Percentiles rank a stretch among this genome's conserved stretches.
Evolutionary conservation across 2,797 vertebrate species (phyloP).

Genomic region (Fratercula arctica): DNA sequence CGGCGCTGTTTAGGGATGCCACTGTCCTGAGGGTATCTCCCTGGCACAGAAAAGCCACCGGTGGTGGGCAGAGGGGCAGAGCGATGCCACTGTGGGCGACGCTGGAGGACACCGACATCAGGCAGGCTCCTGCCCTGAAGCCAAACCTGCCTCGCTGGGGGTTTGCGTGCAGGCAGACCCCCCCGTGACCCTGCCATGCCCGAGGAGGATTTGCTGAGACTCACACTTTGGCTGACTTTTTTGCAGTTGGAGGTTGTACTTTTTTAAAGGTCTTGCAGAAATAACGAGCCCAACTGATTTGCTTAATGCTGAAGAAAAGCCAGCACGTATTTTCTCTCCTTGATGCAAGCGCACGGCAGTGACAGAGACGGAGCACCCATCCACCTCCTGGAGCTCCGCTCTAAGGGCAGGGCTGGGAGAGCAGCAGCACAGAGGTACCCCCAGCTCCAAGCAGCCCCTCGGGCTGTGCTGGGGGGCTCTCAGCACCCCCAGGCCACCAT

Average conservation of each 20-base stretch:
- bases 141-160: too few relatives aligned
- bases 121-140: background rate
- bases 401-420: background rate
- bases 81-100: rapidly evolving
- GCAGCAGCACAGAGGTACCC: too few relatives aligned
- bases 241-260: background rate
- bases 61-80: background rate
- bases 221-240: background rate
- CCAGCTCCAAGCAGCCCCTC: background rate
- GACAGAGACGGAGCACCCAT: background rate
- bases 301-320: background rate
- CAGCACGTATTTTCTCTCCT: rapidly evolving
- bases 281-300: background rate
- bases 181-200: background rate
- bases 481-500: background rate
- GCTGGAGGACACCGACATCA: background rate
- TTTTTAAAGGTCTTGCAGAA: background rate
- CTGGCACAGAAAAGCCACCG: background rate
- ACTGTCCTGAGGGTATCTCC: background rate
- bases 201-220: background rate
- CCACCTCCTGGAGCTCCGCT: background rate
- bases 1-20: rapidly evolving
- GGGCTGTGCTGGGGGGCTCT: background rate
- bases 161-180: background rate
- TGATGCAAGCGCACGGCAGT: background rate